Evolutionary conservation across 2,888 invertebrate species (phyloP).

Genomic region (Erebia ligea): DNA sequence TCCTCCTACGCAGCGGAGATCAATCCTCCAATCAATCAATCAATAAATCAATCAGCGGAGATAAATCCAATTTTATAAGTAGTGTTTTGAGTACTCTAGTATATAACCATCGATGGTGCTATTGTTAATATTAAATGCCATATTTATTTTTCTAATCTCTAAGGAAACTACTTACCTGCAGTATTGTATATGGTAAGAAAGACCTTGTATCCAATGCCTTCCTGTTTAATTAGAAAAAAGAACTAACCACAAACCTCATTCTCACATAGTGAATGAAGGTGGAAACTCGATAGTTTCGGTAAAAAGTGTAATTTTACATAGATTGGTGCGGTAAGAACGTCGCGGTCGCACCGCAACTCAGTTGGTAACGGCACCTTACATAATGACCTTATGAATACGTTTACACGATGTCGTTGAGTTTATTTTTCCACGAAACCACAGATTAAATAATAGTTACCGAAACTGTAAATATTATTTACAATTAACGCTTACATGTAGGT

Average conservation of each 20-base stretch:
- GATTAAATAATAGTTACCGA: no score
- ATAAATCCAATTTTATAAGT: no score
- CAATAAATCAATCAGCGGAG: no score
- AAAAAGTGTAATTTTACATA: constrained; percentile 29
- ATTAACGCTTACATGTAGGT: no score
- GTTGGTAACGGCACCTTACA: constrained; percentile 34
- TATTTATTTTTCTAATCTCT: no score
- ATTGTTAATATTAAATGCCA: no score
- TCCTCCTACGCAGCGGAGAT: no score
- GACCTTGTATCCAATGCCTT: constrained; percentile 11
- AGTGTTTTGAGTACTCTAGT: no score
- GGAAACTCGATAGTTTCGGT: constrained; percentile 22
- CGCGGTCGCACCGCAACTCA: constrained; percentile 23
- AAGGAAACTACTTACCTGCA: background rate
- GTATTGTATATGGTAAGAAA: background rate
- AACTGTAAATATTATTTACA: no score
- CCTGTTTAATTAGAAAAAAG: constrained; percentile 6
- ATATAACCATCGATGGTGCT: no score
- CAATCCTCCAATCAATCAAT: no score
- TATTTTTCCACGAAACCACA: no score
- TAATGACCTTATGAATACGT: constrained; percentile 29
- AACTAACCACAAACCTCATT: constrained; percentile 25
- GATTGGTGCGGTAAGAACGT: constrained; percentile 30
- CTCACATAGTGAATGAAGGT: constrained; percentile 24
- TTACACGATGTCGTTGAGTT: constrained; percentile 20